Conservation (phyloP, 2,888 invertebrate species). For the Suillia variegata region DNA sequence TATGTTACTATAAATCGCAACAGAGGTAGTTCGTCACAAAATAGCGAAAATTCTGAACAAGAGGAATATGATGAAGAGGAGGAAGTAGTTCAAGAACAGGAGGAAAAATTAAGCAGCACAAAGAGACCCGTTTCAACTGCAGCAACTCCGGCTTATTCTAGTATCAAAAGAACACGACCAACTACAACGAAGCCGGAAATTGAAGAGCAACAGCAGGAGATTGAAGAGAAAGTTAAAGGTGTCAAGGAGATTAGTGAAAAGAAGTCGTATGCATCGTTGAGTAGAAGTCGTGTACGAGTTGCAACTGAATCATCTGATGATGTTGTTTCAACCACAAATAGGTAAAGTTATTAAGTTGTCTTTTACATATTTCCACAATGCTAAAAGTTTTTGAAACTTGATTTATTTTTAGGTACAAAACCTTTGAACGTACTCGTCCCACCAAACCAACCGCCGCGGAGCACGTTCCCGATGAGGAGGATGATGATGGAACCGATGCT, state of each 20-base stretch:
- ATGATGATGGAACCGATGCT: constrained; percentile 32
- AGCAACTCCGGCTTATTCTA: constrained; percentile 71
- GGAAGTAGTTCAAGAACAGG: constrained; percentile 26
- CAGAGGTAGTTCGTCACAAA: constrained; percentile 60
- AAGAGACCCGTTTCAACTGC: constrained; percentile 37
- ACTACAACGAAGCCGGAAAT: constrained; percentile 48
- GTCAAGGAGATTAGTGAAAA: constrained; percentile 28
- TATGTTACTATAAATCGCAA: constrained; percentile 73
- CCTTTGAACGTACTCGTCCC: constrained; percentile 53
- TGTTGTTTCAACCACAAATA: constrained; percentile 39
- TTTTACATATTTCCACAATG: too few relatives aligned
- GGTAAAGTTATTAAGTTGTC: constrained; percentile 40
- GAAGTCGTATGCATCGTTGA: constrained; percentile 48
- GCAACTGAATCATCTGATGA: constrained; percentile 28
- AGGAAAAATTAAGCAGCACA: constrained; percentile 30
- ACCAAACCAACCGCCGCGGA: constrained; percentile 36
- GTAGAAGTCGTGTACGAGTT: constrained; percentile 42
- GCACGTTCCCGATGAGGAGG: constrained; percentile 23
- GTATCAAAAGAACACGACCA: constrained; percentile 71
- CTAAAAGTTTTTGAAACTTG: too few relatives aligned
- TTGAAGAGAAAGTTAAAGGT: constrained; percentile 16
- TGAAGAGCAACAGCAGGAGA: constrained; percentile 5
- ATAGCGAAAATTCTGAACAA: too few relatives aligned
- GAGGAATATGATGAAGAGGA: constrained; percentile 33
- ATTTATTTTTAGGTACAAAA: constrained; percentile 52